phyloP scores from a whole-genome alignment of 2,797 vertebrate species.

The Brachyrhaphis roseni region DNA sequence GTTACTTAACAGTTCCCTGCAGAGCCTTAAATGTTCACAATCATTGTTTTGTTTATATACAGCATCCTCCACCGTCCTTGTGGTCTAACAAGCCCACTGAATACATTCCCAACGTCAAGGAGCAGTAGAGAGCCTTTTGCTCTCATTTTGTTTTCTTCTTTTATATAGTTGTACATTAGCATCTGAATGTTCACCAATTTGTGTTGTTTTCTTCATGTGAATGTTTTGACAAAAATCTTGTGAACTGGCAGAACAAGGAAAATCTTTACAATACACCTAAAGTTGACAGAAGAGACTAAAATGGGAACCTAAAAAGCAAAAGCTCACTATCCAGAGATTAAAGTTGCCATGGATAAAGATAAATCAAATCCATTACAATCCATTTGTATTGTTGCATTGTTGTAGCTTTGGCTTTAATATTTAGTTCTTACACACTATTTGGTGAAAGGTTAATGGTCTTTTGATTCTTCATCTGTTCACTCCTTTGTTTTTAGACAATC shows the following conservation, averaged over 20 bases:
- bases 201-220: slow-evolving; percentile 5
- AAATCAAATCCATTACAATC: background rate
- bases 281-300: background rate
- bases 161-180: background rate
- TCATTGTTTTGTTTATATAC: slow-evolving; percentile 47
- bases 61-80: slow-evolving; percentile 33
- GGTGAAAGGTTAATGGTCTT: background rate
- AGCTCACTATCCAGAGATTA: background rate
- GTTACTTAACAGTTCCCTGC: slow-evolving; percentile 62
- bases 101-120: slow-evolving; percentile 11
- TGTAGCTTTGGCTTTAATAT: background rate
- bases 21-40: slow-evolving; percentile 47
- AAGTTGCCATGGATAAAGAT: background rate
- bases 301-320: background rate
- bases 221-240: slow-evolving; percentile 2
- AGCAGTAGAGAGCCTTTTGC: slow-evolving; percentile 8
- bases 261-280: background rate
- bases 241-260: slow-evolving; percentile 19
- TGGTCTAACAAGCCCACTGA: slow-evolving; percentile 13
- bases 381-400: too few relatives aligned
- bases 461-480: background rate
- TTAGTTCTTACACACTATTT: background rate
- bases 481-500: background rate
- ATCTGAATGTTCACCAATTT: background rate
- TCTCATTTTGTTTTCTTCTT: background rate